Conservation (phyloP, 1,140 invertebrate genomes). For the Ylistrum balloti region DNA sequence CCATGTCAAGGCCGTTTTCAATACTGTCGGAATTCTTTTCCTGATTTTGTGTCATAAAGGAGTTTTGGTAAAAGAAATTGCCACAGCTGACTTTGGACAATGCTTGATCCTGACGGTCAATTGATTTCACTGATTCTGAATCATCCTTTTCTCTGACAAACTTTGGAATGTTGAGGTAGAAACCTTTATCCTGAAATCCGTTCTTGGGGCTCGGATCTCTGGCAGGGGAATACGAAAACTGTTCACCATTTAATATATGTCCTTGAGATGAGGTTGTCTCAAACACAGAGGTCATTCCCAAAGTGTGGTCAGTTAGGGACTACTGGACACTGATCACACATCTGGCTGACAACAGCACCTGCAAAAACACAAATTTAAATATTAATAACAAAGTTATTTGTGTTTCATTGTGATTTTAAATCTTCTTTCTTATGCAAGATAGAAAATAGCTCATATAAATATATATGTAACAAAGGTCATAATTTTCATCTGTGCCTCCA, state of each 20-base stretch:
- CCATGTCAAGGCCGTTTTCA: conserved; percentile 52
- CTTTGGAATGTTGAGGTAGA: conserved; percentile 16
- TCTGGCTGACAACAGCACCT: not conserved
- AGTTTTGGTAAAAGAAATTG: conserved; percentile 32
- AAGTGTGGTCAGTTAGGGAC: not conserved
- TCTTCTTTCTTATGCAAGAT: too few relatives aligned
- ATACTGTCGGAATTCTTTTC: conserved; percentile 44
- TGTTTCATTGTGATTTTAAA: too few relatives aligned
- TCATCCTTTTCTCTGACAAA: conserved; percentile 14
- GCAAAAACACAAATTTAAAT: not conserved
- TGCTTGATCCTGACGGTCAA: not conserved
- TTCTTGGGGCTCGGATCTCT: not conserved
- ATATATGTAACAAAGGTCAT: too few relatives aligned
- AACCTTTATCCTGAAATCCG: conserved; percentile 19
- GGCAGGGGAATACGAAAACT: not conserved
- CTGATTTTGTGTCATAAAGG: conserved; percentile 41
- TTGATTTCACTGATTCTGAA: not conserved
- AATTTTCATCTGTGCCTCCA: too few relatives aligned
- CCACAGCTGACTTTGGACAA: not conserved
- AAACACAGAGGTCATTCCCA: conserved; percentile 24
- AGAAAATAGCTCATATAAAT: too few relatives aligned
- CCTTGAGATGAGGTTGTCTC: conserved; percentile 31
- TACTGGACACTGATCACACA: not conserved
- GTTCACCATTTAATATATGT: conserved; percentile 39
- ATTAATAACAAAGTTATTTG: too few relatives aligned